These are phyloP conservation scores for Drosophila hydei DNA, from an alignment of 1,140 invertebrate genomes.

Conservation along the genomic window DNA sequence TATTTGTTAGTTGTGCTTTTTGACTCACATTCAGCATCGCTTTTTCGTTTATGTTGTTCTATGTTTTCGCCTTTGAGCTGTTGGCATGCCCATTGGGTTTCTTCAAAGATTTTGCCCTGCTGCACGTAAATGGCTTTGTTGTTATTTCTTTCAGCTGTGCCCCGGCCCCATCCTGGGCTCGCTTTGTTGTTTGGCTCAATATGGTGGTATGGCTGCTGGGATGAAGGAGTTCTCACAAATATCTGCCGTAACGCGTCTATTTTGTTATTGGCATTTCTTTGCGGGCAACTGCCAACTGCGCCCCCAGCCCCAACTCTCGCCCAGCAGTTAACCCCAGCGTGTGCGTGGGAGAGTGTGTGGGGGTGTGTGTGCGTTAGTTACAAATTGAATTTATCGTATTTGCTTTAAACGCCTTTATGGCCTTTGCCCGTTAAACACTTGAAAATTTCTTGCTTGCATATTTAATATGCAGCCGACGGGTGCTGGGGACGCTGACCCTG, in stretches of 20 bases:
- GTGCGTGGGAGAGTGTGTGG: not conserved
- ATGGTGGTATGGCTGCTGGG: not conserved
- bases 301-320: not conserved
- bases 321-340: constrained; percentile 30
- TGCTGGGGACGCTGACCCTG: constrained; percentile 1
- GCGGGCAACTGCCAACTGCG: constrained; percentile 36
- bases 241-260: constrained; percentile 52
- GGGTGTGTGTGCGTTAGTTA: constrained; percentile 44
- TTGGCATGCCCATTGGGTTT: constrained; percentile 38
- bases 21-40: not conserved
- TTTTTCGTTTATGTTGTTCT: constrained; percentile 1
- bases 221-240: constrained; percentile 19
- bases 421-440: constrained; percentile 16
- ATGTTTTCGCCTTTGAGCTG: constrained; percentile 30
- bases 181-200: constrained; percentile 14
- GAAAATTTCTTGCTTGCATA: constrained; percentile 34
- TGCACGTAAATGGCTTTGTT: constrained; percentile 53
- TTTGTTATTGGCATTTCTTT: constrained; percentile 70
- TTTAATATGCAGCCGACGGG: constrained; percentile 36
- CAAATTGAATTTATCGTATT: constrained; percentile 76
- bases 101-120: constrained; percentile 48
- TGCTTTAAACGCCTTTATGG: constrained; percentile 65
- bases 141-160: constrained; percentile 34
- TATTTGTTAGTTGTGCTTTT: not conserved
- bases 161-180: not conserved